Evolutionary conservation across 2,888 invertebrate genomes (phyloP), one percentile per base, ranked within the genome.

Genomic region (Ophion slaviceki): DNA sequence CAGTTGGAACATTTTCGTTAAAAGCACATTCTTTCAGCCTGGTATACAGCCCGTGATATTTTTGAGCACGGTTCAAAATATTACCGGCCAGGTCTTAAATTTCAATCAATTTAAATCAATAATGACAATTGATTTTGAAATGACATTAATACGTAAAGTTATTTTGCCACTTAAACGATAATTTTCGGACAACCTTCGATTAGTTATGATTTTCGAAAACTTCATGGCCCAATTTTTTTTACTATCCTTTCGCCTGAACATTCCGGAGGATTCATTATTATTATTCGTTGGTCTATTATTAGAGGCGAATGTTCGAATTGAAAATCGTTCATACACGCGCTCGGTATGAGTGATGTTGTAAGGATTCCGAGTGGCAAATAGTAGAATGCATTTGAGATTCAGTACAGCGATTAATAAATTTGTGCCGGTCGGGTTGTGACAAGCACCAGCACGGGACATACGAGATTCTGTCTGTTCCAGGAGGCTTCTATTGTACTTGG

Each of bases 381-480:
- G 77, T 57, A 74, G 24, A 67, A 74, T 70, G 79, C 80, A 68
- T 80, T 88, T 88, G 87, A 87, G 85, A 82, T 86, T 87, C 82
- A 87, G 77, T 64, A 47, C 17, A 89, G 87, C 90, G 90, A 92
- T 92, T 92, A 92, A 92, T 92, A 91, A 92, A 92, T 92, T 92
- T 92, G 90, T 89, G 89, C 88, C 89, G 89, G 87, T 87, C 84
- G 89, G 87, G 88, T 88, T 87, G 85, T 85, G 88, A 80, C 83
- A 87, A 87, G 89, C 88, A 89, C 47, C 66, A 75, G 83, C 78
- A 14, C 53, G 81, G 86, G 86, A 78, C 81, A 86, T 71, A 75
- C 75, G 80, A 84, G 81, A 84, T 87, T 88, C 87, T 87, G 90
- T 88, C 89, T 86, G 88, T 88, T 91, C 88, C 89, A 88, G 89